These are phyloP conservation scores for Perizoma flavofasciatum DNA, from an alignment of 2,888 invertebrate genomes.

Conservation along the genomic window DNA sequence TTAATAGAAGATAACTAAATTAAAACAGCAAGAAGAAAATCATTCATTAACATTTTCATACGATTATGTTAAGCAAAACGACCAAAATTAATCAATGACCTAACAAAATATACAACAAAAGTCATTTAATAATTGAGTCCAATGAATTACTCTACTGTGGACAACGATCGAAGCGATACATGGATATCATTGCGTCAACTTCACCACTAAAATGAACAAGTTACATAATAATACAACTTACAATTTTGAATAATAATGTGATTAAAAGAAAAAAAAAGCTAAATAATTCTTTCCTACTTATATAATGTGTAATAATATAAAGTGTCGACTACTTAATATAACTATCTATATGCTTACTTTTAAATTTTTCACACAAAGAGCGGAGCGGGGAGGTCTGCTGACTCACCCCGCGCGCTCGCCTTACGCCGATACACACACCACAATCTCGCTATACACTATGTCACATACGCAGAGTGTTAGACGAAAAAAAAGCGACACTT, in stretches of 20 bases:
- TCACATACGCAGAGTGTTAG: conserved; percentile 73
- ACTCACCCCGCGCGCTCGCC: conserved; percentile 42
- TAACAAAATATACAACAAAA: conserved; percentile 85
- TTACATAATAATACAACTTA: conserved; percentile 82
- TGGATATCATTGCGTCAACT: conserved; percentile 64
- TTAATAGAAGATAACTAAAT: conserved; percentile 84
- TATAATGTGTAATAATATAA: conserved; percentile 83
- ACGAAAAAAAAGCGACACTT: conserved; percentile 72
- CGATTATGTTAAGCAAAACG: conserved; percentile 77
- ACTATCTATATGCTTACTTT: conserved; percentile 78
- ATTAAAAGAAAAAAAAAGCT: conserved; percentile 81
- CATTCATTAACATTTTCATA: conserved; percentile 78
- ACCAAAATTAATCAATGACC: conserved; percentile 84
- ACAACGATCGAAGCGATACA: conserved; percentile 69
- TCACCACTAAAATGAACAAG: conserved; percentile 76
- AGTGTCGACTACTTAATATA: conserved; percentile 83
- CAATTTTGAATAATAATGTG: conserved; percentile 84
- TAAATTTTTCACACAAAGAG: conserved; percentile 80
- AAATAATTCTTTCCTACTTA: conserved; percentile 84
- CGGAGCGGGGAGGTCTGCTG: conserved; percentile 51
- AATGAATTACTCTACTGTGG: conserved; percentile 73
- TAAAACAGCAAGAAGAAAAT: conserved; percentile 83
- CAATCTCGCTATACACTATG: conserved; percentile 70
- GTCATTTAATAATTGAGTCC: conserved; percentile 83
- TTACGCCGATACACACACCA: conserved; percentile 65